A percentile compares a stretch with the other conserved stretches of the same genome.
These are phyloP conservation scores for Helogale parvula DNA, from an alignment of 2,113 vertebrate species.

Conservation along the genomic window DNA sequence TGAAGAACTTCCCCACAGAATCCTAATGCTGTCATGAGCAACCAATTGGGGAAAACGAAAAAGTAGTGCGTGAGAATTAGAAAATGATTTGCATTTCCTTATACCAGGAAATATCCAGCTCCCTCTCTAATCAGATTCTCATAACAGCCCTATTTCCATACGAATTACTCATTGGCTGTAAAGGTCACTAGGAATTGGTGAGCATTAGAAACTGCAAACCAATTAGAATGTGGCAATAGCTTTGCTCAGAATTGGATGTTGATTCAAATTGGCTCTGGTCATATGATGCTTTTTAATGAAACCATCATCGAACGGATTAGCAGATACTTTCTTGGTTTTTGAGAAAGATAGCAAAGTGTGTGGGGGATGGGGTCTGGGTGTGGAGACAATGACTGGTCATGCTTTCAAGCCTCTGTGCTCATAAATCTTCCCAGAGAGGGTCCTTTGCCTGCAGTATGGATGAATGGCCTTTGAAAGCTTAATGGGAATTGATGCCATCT, in stretches of 20 bases:
- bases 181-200: constrained; percentile 54
- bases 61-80: constrained; percentile 1
- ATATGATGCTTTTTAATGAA: constrained; percentile 54
- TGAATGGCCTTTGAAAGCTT: constrained; percentile 76
- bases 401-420: constrained; percentile 36
- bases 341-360: constrained; percentile 23
- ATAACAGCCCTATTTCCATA: constrained; percentile 59
- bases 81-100: constrained; percentile 51
- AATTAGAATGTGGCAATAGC: constrained; percentile 58
- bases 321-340: constrained; percentile 40
- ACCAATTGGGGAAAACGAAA: constrained; percentile 41
- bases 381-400: not conserved
- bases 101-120: constrained; percentile 37
- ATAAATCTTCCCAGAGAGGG: constrained; percentile 63
- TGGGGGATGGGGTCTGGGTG: not conserved
- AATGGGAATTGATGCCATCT: constrained; percentile 75
- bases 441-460: constrained; percentile 48
- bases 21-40: not conserved
- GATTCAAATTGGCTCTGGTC: constrained; percentile 44
- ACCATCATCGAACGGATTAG: constrained; percentile 37
- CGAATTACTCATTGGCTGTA: constrained; percentile 41
- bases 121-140: constrained; percentile 60
- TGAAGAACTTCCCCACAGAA: not conserved
- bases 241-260: constrained; percentile 54
- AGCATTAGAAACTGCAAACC: constrained; percentile 38